These are phyloP conservation scores for Teleopsis dalmanni DNA, from an alignment of 1,140 invertebrate species.

Conservation along the genomic window DNA sequence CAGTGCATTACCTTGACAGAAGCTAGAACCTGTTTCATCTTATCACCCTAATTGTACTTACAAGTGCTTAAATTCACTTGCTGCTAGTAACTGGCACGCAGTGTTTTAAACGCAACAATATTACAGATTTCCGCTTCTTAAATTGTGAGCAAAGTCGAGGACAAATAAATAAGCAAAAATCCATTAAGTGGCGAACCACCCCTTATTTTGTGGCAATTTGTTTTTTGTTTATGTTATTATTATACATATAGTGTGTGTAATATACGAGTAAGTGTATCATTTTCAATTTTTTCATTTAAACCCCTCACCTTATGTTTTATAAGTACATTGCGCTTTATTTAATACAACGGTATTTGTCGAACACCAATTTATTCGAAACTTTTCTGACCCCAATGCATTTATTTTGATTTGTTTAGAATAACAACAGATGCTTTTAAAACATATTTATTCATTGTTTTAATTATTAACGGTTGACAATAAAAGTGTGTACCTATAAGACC, in stretches of 20 bases:
- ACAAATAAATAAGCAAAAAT: conserved; percentile 40
- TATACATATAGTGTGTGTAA: no score
- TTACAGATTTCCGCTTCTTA: no score
- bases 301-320: conserved; percentile 13
- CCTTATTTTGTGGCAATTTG: conserved; percentile 45
- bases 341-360: no score
- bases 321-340: no score
- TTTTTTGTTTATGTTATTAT: conserved; percentile 40
- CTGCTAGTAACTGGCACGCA: no score
- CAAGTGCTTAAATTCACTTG: no score
- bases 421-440: conserved; percentile 43
- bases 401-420: conserved; percentile 46
- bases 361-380: conserved; percentile 32
- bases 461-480: conserved; percentile 43
- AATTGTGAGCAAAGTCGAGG: conserved; percentile 21
- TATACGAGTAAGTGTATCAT: conserved; percentile 45
- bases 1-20: no score
- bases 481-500: no score
- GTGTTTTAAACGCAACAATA: no score
- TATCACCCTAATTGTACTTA: no score
- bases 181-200: conserved; percentile 45
- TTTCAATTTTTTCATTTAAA: conserved; percentile 43
- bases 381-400: conserved; percentile 30
- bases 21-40: no score
- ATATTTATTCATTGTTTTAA: conserved; percentile 43